Percentiles rank a stretch among this genome's conserved stretches.
Conservation (phyloP, 2,888 invertebrate species). For the Melanostoma scalare region DNA sequence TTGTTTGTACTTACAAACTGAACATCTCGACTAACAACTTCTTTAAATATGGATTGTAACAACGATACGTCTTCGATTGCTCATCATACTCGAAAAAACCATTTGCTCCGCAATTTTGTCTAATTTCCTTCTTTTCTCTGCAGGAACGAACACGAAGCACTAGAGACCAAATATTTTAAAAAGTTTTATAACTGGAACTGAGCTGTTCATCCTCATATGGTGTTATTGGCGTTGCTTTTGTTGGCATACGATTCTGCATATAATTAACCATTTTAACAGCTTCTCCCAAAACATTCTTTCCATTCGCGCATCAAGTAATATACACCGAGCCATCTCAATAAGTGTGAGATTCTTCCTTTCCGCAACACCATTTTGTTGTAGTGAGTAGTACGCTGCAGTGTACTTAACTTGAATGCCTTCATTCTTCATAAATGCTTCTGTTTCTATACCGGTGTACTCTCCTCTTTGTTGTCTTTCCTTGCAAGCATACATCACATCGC, state of each 20-base stretch:
- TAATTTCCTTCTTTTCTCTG: slow-evolving; percentile 66
- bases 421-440: slow-evolving; percentile 34
- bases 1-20: too few relatives aligned
- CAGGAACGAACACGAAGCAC: slow-evolving; percentile 69
- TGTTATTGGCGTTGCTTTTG: slow-evolving; percentile 56
- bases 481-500: slow-evolving; percentile 28
- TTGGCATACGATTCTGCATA: slow-evolving; percentile 62
- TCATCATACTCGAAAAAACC: slow-evolving; percentile 72
- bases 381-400: slow-evolving; percentile 60
- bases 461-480: slow-evolving; percentile 46
- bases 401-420: slow-evolving; percentile 51
- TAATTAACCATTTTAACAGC: slow-evolving; percentile 55
- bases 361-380: slow-evolving; percentile 67
- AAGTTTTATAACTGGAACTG: slow-evolving; percentile 54
- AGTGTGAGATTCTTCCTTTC: slow-evolving; percentile 66
- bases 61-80: slow-evolving; percentile 73
- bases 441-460: slow-evolving; percentile 43
- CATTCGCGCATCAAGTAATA: slow-evolving; percentile 58
- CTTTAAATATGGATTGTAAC: slow-evolving; percentile 33
- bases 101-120: slow-evolving; percentile 63
- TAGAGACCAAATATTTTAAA: slow-evolving; percentile 62
- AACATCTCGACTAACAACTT: slow-evolving; percentile 60
- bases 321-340: slow-evolving; percentile 66
- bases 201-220: slow-evolving; percentile 60
- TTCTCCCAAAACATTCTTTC: slow-evolving; percentile 28